Evolutionary conservation across 2,797 vertebrate genomes (phyloP), one percentile per base, ranked within the genome.

Genomic region (Gallinago stenura): DNA sequence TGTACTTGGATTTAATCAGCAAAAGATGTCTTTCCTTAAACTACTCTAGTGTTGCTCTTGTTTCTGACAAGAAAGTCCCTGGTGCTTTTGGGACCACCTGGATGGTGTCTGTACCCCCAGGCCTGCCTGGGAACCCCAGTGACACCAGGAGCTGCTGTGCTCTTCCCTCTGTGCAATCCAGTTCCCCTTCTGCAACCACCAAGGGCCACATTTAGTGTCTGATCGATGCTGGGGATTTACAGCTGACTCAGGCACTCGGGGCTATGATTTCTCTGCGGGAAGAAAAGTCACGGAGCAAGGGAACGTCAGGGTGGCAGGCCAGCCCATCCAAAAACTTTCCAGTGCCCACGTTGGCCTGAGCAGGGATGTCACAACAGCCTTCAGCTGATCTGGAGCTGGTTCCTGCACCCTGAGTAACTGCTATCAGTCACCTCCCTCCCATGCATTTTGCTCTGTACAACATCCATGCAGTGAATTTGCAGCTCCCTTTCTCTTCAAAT

Each of bases 181-280:
- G 10, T 95, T 97, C 79, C 85, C 18, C 64, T 92, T 93, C 64
- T 12, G 16, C 39, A 70, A 9, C 14, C 77, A 46, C 33, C 24
- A 19, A 35, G 46, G 8, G 53, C 82, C 4, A 6, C 39, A 15
- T 64, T 78, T 9, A 1, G 72, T 4, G 31, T 13, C n/a, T 72
- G 77, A 31, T 46, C 3, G 4, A n/a, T 89, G 92, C 43, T 18
- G 94, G 94, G 95, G 62, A 76, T 91, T 95, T 60, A 93, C 88
- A 58, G 88, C 83, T 97, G 94, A 95, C 86, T 92, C 96, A 97
- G 88, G 33, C 33, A 12, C 92, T 93, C 19, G 3, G 14, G 86
- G 56, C 46, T 79, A 37, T 39, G 64, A 71, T 83, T 87, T 77
- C 79, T 33, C 82, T 0, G 1, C 0, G 2, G 50, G 19, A 83